These are phyloP conservation scores for Drosophila takahashii DNA, from an alignment of 1,140 invertebrate species.

Conservation along the genomic window DNA sequence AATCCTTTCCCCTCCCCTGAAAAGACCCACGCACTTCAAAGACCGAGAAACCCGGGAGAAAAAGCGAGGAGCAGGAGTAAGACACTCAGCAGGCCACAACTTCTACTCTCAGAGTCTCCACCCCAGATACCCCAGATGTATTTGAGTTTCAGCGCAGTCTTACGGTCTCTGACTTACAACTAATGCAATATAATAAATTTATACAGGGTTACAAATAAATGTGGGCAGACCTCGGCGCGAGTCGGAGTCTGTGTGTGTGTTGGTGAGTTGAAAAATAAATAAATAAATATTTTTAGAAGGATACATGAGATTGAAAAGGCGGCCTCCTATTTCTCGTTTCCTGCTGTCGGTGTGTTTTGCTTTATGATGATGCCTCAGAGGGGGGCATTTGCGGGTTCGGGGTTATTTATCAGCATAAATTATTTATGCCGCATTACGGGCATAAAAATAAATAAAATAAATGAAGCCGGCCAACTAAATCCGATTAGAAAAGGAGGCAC, in stretches of 20 bases:
- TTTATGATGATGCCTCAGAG: conserved; percentile 69
- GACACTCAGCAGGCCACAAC: conserved; percentile 50
- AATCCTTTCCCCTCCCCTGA: conserved; percentile 13
- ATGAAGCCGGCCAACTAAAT: conserved; percentile 77
- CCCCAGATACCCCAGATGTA: conserved; percentile 8
- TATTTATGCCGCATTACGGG: conserved; percentile 81
- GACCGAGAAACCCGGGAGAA: conserved; percentile 7
- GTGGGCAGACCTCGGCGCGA: conserved; percentile 32
- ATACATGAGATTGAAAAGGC: conserved; percentile 65
- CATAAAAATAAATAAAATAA: conserved; percentile 84
- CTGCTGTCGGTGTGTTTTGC: conserved; percentile 60
- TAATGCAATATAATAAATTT: conserved; percentile 83
- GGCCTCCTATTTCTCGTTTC: conserved; percentile 27
- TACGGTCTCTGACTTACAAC: conserved; percentile 74
- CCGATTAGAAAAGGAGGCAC: conserved; percentile 71
- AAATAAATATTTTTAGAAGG: conserved; percentile 83
- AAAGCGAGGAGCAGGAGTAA: conserved; percentile 1
- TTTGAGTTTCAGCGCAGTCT: conserved; percentile 32
- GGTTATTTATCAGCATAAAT: conserved; percentile 83
- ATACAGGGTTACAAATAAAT: conserved; percentile 80
- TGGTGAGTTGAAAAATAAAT: conserved; percentile 75
- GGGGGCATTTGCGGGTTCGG: conserved; percentile 46
- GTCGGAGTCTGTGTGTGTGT: conserved; percentile 27
- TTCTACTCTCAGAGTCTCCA: background rate
- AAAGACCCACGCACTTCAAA: conserved; percentile 52